A percentile compares a stretch with the other conserved stretches of the same genome.
Evolutionary conservation across 1,140 invertebrate species (phyloP).

Genomic region (Dendrolimus kikuchii): DNA sequence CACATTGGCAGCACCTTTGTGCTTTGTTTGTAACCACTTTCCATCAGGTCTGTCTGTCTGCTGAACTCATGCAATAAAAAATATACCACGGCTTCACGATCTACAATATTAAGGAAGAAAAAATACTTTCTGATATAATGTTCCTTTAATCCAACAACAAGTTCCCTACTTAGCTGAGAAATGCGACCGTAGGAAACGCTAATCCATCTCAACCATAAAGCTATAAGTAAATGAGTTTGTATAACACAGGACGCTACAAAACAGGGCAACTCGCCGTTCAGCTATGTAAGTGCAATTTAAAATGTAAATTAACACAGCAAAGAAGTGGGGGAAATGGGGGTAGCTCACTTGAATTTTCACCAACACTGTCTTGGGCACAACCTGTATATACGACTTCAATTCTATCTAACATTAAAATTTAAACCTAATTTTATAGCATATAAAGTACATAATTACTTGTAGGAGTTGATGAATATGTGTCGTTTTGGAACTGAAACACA

Average conservation of each 20-base stretch:
- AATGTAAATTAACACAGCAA: constrained; percentile 71
- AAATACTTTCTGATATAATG: too few species aligned
- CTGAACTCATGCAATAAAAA: too few species aligned
- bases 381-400: constrained; percentile 30
- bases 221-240: constrained; percentile 1
- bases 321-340: constrained; percentile 49
- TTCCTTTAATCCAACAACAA: too few species aligned
- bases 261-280: constrained; percentile 51
- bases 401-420: not conserved
- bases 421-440: not conserved
- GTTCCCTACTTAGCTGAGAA: not conserved
- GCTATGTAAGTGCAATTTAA: constrained; percentile 72
- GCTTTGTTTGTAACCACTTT: too few species aligned
- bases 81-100: too few species aligned
- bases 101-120: too few species aligned
- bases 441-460: constrained; percentile 4
- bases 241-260: constrained; percentile 42
- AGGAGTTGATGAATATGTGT: not conserved
- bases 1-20: too few species aligned
- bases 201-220: not conserved
- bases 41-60: too few species aligned
- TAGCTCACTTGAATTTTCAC: constrained; percentile 40
- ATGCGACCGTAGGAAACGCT: not conserved
- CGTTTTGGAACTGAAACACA: not conserved
- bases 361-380: constrained; percentile 49